Evolutionary conservation across 1,140 invertebrate species (phyloP).

Genomic region (Oryctes rhinoceros): DNA sequence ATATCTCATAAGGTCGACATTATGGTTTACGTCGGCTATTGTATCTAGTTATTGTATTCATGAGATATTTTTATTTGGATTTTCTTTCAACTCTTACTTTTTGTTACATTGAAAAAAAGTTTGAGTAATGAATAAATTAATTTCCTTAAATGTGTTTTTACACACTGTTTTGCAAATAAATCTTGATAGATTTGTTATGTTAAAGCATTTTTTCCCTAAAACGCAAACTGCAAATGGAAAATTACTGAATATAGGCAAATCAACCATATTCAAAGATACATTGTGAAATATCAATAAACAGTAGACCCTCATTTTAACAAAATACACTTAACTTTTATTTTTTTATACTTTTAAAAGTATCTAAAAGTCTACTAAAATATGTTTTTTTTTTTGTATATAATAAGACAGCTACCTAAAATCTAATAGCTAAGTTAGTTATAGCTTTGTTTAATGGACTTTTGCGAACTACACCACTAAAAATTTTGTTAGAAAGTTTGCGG

Average conservation of each 20-base stretch:
- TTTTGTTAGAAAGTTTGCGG: no score
- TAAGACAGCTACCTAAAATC: conserved; percentile 2
- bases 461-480: neutral
- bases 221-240: no score
- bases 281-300: neutral
- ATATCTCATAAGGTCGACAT: no score
- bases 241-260: no score
- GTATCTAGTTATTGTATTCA: no score
- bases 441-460: conserved; percentile 27
- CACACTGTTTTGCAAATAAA: neutral
- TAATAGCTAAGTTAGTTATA: neutral
- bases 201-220: neutral
- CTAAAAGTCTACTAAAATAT: conserved; percentile 2
- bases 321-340: conserved; percentile 24
- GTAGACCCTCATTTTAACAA: conserved; percentile 8
- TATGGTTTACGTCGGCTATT: no score
- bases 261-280: no score
- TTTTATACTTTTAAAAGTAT: conserved; percentile 9
- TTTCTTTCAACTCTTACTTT: neutral
- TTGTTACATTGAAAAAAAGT: neutral
- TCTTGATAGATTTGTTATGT: neutral
- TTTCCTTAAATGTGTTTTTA: neutral
- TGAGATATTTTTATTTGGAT: no score
- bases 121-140: neutral
- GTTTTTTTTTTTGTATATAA: conserved; percentile 5